Evolutionary conservation across 2,888 invertebrate species (phyloP).

Genomic region (Sarcophaga caerulescens): DNA sequence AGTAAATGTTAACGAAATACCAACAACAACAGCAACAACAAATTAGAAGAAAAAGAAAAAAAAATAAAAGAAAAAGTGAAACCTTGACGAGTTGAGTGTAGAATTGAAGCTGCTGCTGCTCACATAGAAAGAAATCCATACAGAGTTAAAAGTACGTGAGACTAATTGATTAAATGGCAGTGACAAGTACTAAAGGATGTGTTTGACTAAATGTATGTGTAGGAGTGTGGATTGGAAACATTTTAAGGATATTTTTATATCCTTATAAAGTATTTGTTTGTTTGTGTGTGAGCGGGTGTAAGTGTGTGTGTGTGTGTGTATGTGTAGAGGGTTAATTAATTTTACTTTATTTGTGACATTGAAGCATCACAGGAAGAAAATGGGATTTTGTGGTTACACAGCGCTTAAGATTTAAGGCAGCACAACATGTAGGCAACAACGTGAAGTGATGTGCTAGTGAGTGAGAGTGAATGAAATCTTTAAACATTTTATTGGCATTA

Average conservation of each 20-base stretch:
- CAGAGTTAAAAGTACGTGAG: conserved; percentile 60
- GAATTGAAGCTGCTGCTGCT: neutral
- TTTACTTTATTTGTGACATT: conserved; percentile 67
- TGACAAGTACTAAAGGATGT: conserved; percentile 57
- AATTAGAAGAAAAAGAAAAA: conserved; percentile 35
- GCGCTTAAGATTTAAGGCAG: conserved; percentile 52
- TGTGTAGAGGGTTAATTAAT: conserved; percentile 68
- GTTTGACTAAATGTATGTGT: conserved; percentile 20
- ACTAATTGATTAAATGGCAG: conserved; percentile 68
- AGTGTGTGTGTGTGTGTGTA: conserved; percentile 32
- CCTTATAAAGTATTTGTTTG: neutral
- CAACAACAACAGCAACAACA: neutral
- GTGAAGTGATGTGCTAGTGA: neutral
- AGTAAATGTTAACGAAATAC: neutral
- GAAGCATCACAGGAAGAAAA: conserved; percentile 63
- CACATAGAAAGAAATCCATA: conserved; percentile 2
- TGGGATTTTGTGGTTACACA: conserved; percentile 66
- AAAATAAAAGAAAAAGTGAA: conserved; percentile 41
- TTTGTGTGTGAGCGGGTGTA: conserved; percentile 20
- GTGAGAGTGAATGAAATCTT: neutral
- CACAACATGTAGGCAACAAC: neutral
- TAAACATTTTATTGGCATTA: neutral
- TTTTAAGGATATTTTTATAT: no score
- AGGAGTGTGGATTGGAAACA: neutral
- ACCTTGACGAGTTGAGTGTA: conserved; percentile 61